Evolutionary conservation across 1,140 invertebrate species (phyloP).

Genomic region (Nasonia giraulti): DNA sequence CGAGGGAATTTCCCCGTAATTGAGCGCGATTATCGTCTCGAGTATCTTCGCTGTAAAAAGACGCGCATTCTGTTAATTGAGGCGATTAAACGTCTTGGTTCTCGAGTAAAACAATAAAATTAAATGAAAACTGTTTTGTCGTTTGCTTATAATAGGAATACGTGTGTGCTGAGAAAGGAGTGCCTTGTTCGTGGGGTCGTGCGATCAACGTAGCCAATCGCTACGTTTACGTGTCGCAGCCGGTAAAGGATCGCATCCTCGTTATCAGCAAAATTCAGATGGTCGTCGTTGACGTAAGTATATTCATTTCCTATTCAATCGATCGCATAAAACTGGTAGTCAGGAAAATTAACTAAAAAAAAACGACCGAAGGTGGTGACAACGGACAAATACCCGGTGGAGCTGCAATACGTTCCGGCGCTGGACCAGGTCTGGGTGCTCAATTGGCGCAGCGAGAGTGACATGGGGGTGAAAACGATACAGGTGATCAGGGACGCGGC

Average conservation of each 20-base stretch:
- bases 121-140: neutral
- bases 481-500: conserved; percentile 85
- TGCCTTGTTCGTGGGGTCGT: conserved; percentile 83
- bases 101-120: neutral
- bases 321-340: neutral
- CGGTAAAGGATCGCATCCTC: conserved; percentile 81
- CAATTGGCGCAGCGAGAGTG: conserved; percentile 80
- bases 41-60: neutral
- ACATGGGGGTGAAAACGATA: conserved; percentile 82
- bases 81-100: neutral
- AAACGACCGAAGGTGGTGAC: conserved; percentile 77
- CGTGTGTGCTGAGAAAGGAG: conserved; percentile 81
- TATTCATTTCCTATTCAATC: neutral
- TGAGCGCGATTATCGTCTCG: neutral
- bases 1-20: neutral
- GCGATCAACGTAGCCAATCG: conserved; percentile 84
- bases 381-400: conserved; percentile 85
- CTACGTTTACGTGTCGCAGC: conserved; percentile 86
- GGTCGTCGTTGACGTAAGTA: conserved; percentile 82
- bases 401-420: conserved; percentile 83
- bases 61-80: neutral
- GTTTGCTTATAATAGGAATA: conserved; percentile 76
- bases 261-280: conserved; percentile 84
- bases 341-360: neutral
- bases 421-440: conserved; percentile 88